phyloP scores from a whole-genome alignment of 1,140 invertebrate species.

The Anoplolepis gracilipes region DNA sequence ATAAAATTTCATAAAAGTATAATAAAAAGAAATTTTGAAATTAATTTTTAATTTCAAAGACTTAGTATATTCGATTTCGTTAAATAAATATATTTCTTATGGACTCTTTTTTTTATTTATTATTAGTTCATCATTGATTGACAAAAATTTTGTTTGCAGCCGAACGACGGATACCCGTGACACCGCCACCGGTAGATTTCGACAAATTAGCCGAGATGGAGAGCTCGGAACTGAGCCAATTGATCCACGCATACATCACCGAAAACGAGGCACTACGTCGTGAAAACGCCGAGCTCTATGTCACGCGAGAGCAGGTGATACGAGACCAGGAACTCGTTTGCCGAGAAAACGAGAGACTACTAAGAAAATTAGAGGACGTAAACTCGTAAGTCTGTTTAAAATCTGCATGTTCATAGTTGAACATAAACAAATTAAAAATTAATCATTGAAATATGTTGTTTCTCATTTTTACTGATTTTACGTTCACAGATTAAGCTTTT shows the following conservation, averaged over 20 bases:
- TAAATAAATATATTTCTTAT: not conserved
- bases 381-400: slow-evolving; percentile 88
- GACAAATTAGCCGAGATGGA: slow-evolving; percentile 91
- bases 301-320: slow-evolving; percentile 91
- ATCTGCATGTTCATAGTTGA: not conserved
- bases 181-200: slow-evolving; percentile 88
- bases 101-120: not conserved
- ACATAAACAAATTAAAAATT: not conserved
- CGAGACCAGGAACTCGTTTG: slow-evolving; percentile 96
- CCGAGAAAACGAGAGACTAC: slow-evolving; percentile 94
- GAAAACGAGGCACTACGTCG: slow-evolving; percentile 95
- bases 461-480: not conserved
- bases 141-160: slow-evolving; percentile 26
- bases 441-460: not conserved
- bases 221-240: slow-evolving; percentile 89
- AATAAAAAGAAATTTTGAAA: not conserved
- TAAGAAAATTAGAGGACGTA: slow-evolving; percentile 95
- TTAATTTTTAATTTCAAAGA: not conserved
- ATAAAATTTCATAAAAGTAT: not conserved
- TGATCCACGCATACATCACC: slow-evolving; percentile 92
- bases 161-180: slow-evolving; percentile 77
- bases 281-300: slow-evolving; percentile 95
- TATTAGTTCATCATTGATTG: not conserved
- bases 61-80: not conserved
- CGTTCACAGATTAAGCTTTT: not conserved